Base-by-base conservation (phyloP, 2,113 vertebrate species). In the Marmota monax region DNA sequence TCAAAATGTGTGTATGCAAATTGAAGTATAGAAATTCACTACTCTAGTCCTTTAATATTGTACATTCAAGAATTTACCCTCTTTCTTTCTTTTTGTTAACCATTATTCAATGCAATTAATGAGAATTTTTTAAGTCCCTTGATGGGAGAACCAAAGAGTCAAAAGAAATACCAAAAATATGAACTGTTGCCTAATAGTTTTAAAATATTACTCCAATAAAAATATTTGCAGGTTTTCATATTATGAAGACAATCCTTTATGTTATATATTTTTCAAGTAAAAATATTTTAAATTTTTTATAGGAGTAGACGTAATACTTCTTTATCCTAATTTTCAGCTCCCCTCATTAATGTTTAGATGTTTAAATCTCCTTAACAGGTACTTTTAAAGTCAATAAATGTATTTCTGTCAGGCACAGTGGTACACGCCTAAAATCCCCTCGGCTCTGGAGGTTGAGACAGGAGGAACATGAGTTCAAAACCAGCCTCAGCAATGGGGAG, bases 181-280 rank as follows among this genome's bases (percentile, higher is more conserved):
- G 72, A 96, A 48, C 39, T 74, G 45, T 78, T 84, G 42, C 18
- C 61, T 92, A 70, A 45, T 73, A 83, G 42, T 69, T 83, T 83
- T 69, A 84, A 87, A 77, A 48, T n/a, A 22, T 42, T 84, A 23
- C 7, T 23, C 25, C 10, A 65, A 80, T 61, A 11, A 25, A 88
- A 77, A 86, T 83, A 48, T 90, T 83, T 95, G 23, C 25, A 48
- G 6, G 78, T 42, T 69, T 94, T 42, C 58, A 34, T 85, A 56
- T 77, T 85, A 53, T 69, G 45, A 83, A 63, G 42, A 67, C 5
- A 94, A 10, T 1, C 2, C 14, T 34, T 8, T 77, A 42, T 80
- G 16, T 65, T 69, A 83, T 53, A 2, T 92, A 56, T 56, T n/a
- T 96, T 3, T 8, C 56, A 85, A 45, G 23, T 61, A 84, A 61